A percentile compares a stretch with the other conserved stretches of the same genome.
These are phyloP conservation scores for Homarus gammarus DNA, from an alignment of 2,888 invertebrate genomes.

Conservation along the genomic window DNA sequence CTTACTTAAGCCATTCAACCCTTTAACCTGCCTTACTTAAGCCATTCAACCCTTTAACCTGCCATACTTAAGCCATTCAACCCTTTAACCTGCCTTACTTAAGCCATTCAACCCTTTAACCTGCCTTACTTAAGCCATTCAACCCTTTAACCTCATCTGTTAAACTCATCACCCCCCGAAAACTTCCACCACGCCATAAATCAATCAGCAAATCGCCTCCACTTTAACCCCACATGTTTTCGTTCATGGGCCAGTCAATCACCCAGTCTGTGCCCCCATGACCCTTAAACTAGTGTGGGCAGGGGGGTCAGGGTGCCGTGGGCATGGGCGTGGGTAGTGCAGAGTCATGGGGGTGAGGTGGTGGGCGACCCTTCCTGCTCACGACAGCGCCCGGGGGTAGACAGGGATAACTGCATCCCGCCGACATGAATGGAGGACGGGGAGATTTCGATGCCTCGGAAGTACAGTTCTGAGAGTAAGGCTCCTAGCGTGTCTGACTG, in stretches of 20 bases:
- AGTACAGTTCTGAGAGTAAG: constrained; percentile 10
- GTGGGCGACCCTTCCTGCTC: constrained; percentile 59
- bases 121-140: too few species aligned
- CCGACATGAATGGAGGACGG: constrained; percentile 59
- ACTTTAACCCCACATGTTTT: background rate
- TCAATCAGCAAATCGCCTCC: background rate
- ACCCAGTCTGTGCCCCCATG: too few species aligned
- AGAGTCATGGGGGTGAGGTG: constrained; percentile 52
- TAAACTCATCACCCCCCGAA: too few species aligned
- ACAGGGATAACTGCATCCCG: constrained; percentile 49
- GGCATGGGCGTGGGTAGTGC: constrained; percentile 32
- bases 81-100: too few species aligned
- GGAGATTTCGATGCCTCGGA: constrained; percentile 46
- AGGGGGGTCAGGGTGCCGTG: background rate
- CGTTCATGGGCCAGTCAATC: too few species aligned
- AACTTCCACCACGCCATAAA: background rate
- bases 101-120: too few species aligned
- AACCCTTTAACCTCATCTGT: too few species aligned
- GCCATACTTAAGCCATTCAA: too few species aligned
- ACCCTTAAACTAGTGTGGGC: background rate
- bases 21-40: too few species aligned
- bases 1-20: too few species aligned
- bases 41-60: too few species aligned
- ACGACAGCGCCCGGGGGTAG: constrained; percentile 57
- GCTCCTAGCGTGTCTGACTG: too few species aligned